Conservation (phyloP, 2,888 invertebrate genomes). For the Pammene fasciana region DNA sequence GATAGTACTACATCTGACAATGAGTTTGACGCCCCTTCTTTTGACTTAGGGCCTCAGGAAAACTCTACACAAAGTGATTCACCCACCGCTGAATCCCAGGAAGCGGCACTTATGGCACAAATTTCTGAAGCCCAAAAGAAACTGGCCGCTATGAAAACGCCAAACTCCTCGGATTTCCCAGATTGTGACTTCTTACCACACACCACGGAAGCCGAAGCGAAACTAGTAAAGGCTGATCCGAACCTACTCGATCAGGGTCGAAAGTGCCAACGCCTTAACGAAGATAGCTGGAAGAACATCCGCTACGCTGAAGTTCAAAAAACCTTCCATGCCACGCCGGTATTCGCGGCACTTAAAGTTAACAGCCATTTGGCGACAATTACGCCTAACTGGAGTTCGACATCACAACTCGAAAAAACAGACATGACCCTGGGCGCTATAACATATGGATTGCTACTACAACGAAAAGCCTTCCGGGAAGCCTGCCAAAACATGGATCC, state of each 20-base stretch:
- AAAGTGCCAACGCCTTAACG: constrained; percentile 8
- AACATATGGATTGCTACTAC: constrained; percentile 2
- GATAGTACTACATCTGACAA: neutral
- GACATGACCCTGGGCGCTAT: constrained; percentile 14
- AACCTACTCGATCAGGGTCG: neutral
- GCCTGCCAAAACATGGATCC: constrained; percentile 8
- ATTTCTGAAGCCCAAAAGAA: constrained; percentile 1
- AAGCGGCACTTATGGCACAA: constrained; percentile 2
- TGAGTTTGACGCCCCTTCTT: constrained; percentile 8
- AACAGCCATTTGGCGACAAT: neutral
- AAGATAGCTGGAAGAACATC: constrained; percentile 4
- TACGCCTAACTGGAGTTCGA: constrained; percentile 2
- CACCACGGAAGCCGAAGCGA: too few species aligned
- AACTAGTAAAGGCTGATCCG: constrained; percentile 12
- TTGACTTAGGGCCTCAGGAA: neutral
- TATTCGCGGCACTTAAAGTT: too few species aligned
- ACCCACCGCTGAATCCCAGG: too few species aligned
- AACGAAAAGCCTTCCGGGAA: constrained; percentile 8
- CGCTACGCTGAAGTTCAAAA: constrained; percentile 3
- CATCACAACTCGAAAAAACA: constrained; percentile 8
- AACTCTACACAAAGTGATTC: too few species aligned
- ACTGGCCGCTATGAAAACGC: neutral
- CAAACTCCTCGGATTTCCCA: too few species aligned
- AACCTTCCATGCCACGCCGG: constrained; percentile 6
- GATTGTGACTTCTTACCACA: too few species aligned